These are phyloP conservation scores for Sphaeramia orbicularis DNA, from an alignment of 2,797 vertebrate species.

Conservation along the genomic window DNA sequence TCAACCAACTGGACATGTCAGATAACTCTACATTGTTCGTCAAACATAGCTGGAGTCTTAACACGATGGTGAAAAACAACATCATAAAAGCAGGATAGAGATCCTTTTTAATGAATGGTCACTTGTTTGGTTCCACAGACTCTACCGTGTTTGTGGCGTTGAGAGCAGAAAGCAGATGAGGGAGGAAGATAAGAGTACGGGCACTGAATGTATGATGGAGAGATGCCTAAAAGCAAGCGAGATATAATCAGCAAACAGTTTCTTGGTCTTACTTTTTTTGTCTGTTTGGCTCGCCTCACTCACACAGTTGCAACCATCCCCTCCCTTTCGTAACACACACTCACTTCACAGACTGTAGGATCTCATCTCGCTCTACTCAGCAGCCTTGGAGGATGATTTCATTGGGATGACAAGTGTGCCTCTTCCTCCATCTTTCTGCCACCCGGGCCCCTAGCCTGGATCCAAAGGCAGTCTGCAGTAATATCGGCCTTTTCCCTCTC, in stretches of 20 bases:
- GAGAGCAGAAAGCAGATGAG: constrained; percentile 22
- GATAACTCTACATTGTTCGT: no score
- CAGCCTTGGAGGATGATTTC: constrained; percentile 67
- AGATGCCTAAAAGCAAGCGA: constrained; percentile 15
- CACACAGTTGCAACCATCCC: constrained; percentile 13
- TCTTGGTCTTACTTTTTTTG: constrained; percentile 26
- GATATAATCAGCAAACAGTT: constrained; percentile 48
- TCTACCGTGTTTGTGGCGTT: constrained; percentile 13
- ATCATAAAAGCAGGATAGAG: not conserved
- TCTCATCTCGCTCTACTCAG: constrained; percentile 55
- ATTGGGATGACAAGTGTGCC: constrained; percentile 71
- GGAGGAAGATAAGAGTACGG: constrained; percentile 20
- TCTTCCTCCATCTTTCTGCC: constrained; percentile 74
- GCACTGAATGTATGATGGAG: not conserved
- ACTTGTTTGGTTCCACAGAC: constrained; percentile 2
- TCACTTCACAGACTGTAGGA: constrained; percentile 14
- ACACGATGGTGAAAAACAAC: not conserved
- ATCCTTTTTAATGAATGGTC: not conserved
- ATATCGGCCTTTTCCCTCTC: constrained; percentile 7
- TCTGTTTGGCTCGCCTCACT: constrained; percentile 9
- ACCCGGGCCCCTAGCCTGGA: constrained; percentile 46
- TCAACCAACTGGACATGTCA: no score
- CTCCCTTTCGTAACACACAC: no score
- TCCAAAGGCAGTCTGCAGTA: constrained; percentile 47
- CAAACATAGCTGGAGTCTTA: not conserved